Percentiles rank a stretch among this genome's conserved stretches.
Evolutionary conservation across 1,140 invertebrate genomes (phyloP).

Genomic region (Penaeus vannamei): DNA sequence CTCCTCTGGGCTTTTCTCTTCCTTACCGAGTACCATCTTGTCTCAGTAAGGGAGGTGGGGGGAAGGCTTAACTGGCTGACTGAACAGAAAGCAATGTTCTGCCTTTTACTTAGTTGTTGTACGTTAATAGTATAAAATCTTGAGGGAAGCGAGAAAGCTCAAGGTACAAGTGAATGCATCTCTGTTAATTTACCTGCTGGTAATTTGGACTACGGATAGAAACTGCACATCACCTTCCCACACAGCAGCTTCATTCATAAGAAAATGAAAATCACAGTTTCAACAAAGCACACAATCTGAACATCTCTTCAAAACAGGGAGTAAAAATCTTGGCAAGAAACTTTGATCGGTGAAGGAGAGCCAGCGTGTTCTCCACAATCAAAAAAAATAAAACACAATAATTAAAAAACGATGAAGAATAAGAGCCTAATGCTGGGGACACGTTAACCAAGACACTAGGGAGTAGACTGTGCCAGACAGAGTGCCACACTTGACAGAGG

Average conservation of each 20-base stretch:
- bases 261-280: no score
- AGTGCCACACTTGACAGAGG: slow-evolving; percentile 19
- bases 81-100: background rate
- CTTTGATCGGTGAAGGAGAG: background rate
- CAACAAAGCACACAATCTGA: no score
- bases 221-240: no score
- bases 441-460: slow-evolving; percentile 14
- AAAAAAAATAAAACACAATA: no score
- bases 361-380: background rate
- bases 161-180: no score
- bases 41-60: background rate
- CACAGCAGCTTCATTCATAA: no score
- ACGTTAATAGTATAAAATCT: no score
- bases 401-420: background rate
- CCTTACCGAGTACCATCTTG: slow-evolving; percentile 10
- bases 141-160: no score
- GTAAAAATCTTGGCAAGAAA: no score
- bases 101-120: background rate
- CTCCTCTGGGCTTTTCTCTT: background rate
- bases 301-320: no score
- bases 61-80: background rate
- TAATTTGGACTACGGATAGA: no score
- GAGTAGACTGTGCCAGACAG: slow-evolving; percentile 22
- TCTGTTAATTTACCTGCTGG: no score
- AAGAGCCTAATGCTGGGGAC: slow-evolving; percentile 1